Evolutionary conservation across 2,888 invertebrate species (phyloP).

Genomic region (Dryocosmus kuriphilus): DNA sequence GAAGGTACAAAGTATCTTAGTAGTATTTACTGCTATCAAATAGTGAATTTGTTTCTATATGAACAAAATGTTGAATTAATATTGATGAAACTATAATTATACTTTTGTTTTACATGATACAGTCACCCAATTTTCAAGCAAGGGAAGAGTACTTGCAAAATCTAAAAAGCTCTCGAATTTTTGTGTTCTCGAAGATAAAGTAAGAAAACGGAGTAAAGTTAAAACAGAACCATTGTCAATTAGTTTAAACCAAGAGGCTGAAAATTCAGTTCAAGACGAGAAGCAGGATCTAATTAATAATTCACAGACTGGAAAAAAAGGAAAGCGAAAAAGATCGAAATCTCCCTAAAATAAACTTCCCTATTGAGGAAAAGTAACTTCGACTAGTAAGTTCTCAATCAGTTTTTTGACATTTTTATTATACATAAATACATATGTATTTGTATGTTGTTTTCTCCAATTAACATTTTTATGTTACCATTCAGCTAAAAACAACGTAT

Average conservation of each 20-base stretch:
- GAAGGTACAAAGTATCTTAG: background rate
- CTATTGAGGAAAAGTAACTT: no score
- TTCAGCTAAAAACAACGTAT: no score
- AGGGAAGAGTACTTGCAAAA: conserved; percentile 6
- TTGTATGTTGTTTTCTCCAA: no score
- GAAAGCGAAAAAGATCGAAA: background rate
- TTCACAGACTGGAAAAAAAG: background rate
- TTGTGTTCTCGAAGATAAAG: background rate
- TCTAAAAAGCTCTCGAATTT: background rate
- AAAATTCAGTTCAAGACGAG: background rate
- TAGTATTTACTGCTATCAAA: background rate
- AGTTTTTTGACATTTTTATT: no score
- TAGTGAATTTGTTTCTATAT: no score
- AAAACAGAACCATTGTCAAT: background rate
- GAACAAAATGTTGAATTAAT: background rate
- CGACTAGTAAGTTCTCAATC: no score
- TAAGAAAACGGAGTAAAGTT: background rate
- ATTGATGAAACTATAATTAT: background rate
- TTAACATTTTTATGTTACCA: no score
- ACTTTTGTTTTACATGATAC: background rate
- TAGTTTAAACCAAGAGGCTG: background rate
- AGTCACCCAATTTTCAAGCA: background rate
- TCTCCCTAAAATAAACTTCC: no score
- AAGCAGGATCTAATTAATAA: background rate
- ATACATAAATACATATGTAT: no score